Evolutionary conservation across 1,140 invertebrate genomes (phyloP), one percentile per base, ranked within the genome.

Genomic region (Bradysia coprophila): DNA sequence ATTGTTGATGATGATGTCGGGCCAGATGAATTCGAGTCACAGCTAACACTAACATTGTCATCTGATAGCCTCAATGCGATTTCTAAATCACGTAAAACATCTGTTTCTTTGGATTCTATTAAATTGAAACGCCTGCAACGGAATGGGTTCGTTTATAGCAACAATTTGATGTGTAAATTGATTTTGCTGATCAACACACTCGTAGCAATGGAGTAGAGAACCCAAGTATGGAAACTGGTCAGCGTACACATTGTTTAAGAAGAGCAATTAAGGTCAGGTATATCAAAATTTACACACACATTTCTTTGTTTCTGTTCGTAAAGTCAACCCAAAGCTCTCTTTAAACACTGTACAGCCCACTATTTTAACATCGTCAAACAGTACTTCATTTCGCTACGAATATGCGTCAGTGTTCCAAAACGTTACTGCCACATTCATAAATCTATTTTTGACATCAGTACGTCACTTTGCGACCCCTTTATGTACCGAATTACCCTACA

Each of bases 41-140:
- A 42, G 21, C 41, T 45, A 16, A 42, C 46, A 37, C 28, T 49
- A 23, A 44, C 52, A 31, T 48, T 48, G 38, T 71, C 66, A 45
- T 74, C 71, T 28, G 69, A 64, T 46, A 75, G 59, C 5, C 69
- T 65, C 43, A 85, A 65, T 52, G 81, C 81, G 56, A 78, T 67
- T 59, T 84, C 81, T 46, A 87, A 66, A 62, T 87, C 89, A 48
- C 84, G 78, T 51, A 97, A 69, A 48, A 94, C 84, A 64, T 96
- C 91, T 18, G 88, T 89, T 68, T 96, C 93, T 71, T 93, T 93
- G 52, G 86, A 76, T 59, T 94, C 89, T 49, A 96, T 85, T 55
- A 95, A 73, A 61, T 84, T 77, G 69, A 93, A 96, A 72, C 82
- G 74, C 76, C 90, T 55, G 41, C 38, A 86, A 76, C 38, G 23